These are phyloP conservation scores for Pedetes capensis DNA, from an alignment of 2,113 vertebrate species.

Conservation along the genomic window DNA sequence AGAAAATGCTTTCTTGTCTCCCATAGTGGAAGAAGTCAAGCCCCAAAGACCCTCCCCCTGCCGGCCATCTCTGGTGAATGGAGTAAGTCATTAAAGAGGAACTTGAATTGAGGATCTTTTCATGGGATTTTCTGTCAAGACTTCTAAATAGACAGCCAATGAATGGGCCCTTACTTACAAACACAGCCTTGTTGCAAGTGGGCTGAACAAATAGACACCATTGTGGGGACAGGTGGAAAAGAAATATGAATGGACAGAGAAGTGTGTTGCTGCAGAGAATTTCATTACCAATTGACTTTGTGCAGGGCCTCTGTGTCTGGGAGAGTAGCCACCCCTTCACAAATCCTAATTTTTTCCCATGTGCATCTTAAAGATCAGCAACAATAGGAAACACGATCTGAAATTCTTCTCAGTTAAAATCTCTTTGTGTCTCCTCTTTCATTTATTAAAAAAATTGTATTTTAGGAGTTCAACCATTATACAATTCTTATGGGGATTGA, in stretches of 20 bases:
- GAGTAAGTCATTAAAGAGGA: constrained; percentile 85
- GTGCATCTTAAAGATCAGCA: constrained; percentile 44
- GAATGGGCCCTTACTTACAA: constrained; percentile 84
- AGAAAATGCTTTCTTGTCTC: constrained; percentile 84
- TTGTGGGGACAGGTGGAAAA: constrained; percentile 86
- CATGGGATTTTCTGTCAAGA: constrained; percentile 84
- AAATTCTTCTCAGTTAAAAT: constrained; percentile 46
- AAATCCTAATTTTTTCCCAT: constrained; percentile 46
- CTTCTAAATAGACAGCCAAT: constrained; percentile 80
- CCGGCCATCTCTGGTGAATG: constrained; percentile 80
- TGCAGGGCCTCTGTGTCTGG: constrained; percentile 67
- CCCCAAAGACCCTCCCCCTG: constrained; percentile 63
- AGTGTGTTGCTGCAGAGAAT: constrained; percentile 71
- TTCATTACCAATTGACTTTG: constrained; percentile 74
- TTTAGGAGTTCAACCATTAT: neutral
- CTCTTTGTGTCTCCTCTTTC: neutral
- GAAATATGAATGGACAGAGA: constrained; percentile 86
- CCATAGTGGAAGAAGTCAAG: constrained; percentile 80
- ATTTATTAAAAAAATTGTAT: constrained; percentile 44
- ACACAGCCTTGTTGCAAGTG: constrained; percentile 83
- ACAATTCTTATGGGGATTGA: neutral
- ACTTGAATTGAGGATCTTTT: constrained; percentile 86
- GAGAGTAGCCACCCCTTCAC: neutral
- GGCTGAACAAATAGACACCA: constrained; percentile 84
- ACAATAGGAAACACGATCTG: constrained; percentile 41